Base-by-base conservation (phyloP, 2,113 vertebrate genomes). In the Cyphomyrus discorhynchus region DNA sequence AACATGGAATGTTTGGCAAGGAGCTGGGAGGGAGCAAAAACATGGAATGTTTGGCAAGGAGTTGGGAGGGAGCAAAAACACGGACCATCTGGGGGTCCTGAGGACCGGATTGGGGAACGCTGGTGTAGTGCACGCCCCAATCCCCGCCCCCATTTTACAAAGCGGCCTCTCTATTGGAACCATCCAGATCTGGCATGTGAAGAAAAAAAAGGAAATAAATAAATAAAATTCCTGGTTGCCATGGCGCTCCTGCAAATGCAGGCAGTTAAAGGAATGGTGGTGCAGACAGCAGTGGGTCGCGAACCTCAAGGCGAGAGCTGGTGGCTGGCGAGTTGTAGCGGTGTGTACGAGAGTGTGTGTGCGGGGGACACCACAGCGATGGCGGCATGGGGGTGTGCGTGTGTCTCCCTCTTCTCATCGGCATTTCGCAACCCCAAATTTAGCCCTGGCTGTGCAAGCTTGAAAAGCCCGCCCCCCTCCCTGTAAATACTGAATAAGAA, bases 401-500 rank as follows among this genome's bases (percentile, higher is more conserved):
- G 15, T 11, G 49, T 35, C 49, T 39, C 31, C 17, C 17, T n/a
- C 27, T 56, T 27, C 50, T 50, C 31, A 39, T 21, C 31, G 17
- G 13, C 31, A 31, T 39, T 17, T 39, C 27, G 15, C 85, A 35
- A 13, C 9, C 50, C n/a, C 85, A 56, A 56, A 56, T 87, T 87
- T 53, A 87, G 85, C 85, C 3, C 50, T 19, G 50, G 50, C 50
- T 7, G 13, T 50, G 13, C n/a, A 35, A 86, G 49, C 31, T 56
- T 35, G n/a, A 5, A 53, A 86, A 86, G 70, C 70, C 31, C 10
- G 7, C 35, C 31, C 7, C 86, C 86, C 13, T 9, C 49, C 49
- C 27, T 3, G 58, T 24, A 80, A 80, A 90, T 31, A 90, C 90
- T 49, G 49, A 58, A 85, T 87, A 62, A 88, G 91, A 89, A 82